These are phyloP conservation scores for Amphiura filiformis DNA, from an alignment of 35 echinoderm and acorn worm genomes.

Conservation along the genomic window DNA sequence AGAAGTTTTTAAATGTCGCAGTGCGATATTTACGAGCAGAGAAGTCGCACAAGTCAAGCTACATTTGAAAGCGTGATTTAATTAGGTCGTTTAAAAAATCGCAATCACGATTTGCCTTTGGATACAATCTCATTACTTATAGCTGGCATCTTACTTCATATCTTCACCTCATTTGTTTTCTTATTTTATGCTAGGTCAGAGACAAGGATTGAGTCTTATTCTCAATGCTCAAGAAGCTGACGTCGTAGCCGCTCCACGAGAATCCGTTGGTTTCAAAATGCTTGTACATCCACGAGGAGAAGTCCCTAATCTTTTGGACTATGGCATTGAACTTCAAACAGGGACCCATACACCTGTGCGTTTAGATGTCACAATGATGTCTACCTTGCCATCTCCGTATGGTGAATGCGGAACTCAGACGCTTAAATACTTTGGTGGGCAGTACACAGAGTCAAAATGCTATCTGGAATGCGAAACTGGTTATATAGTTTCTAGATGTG, in stretches of 20 bases:
- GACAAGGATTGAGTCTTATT: background rate
- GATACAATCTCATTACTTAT: no score
- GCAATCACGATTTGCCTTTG: no score
- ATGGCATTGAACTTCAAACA: background rate
- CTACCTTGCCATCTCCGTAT: background rate
- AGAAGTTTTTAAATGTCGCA: no score
- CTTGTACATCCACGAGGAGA: background rate
- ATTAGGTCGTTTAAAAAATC: no score
- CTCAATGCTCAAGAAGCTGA: background rate
- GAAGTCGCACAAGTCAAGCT: no score
- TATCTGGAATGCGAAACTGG: background rate
- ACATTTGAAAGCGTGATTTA: no score
- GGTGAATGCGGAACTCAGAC: background rate
- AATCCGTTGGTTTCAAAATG: background rate
- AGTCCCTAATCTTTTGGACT: background rate
- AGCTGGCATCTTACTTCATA: no score
- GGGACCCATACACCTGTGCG: background rate
- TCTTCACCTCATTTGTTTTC: no score
- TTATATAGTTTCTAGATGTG: background rate
- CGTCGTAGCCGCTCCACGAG: background rate
- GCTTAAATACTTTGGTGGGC: background rate
- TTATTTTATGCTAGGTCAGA: no score
- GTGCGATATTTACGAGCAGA: no score
- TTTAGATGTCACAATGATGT: background rate
- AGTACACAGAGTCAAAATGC: background rate